A percentile compares a stretch with the other conserved stretches of the same genome.
Evolutionary conservation across 1,140 invertebrate genomes (phyloP).

Genomic region (Paraescarpia echinospica): DNA sequence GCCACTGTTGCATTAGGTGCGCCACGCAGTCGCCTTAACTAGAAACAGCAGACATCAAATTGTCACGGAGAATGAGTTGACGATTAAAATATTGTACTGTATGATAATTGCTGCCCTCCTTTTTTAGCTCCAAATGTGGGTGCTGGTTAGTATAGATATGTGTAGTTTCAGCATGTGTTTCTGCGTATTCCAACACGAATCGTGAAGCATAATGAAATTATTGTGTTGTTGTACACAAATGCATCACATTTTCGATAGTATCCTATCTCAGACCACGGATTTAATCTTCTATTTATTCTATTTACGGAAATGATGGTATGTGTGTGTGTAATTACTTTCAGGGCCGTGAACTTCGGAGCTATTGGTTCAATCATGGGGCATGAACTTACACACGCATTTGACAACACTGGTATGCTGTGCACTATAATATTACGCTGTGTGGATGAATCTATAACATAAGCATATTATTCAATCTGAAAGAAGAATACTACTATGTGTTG

Average conservation of each 20-base stretch:
- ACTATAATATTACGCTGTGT: slow-evolving; percentile 10
- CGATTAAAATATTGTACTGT: no score
- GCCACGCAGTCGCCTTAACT: no score
- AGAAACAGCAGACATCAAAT: no score
- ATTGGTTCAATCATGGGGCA: slow-evolving; percentile 65
- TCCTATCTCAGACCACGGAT: neutral
- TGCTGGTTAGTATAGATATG: no score
- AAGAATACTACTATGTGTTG: neutral
- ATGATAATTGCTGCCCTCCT: no score
- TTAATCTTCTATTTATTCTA: neutral
- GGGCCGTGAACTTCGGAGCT: slow-evolving; percentile 51
- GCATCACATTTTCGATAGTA: no score
- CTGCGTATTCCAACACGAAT: neutral
- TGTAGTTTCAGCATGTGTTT: neutral
- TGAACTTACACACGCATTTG: slow-evolving; percentile 65
- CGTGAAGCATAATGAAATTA: neutral
- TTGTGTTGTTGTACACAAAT: neutral
- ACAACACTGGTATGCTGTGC: slow-evolving; percentile 55
- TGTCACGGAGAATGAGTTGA: no score
- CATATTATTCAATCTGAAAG: neutral
- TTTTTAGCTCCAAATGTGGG: no score
- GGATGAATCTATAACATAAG: neutral
- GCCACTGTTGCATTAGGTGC: no score
- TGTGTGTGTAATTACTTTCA: slow-evolving; percentile 9
- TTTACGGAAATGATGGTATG: neutral